Percentiles rank a stretch among this genome's conserved stretches.
These are phyloP conservation scores for Heliocidaris erythrogramma DNA, from an alignment of 35 echinoderm and acorn worm genomes.

Conservation along the genomic window DNA sequence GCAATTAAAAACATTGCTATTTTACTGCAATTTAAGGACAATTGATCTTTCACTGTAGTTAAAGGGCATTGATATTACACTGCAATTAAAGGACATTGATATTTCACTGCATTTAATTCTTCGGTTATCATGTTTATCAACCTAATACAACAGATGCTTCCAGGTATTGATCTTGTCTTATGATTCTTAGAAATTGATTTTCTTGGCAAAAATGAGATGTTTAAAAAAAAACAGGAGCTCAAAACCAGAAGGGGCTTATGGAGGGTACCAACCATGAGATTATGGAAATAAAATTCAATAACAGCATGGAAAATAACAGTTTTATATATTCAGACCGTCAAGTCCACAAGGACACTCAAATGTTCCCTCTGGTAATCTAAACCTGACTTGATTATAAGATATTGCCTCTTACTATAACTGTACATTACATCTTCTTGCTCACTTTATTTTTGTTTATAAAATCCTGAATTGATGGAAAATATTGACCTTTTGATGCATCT, in stretches of 20 bases:
- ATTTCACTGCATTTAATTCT: too few species aligned
- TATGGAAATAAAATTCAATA: constrained; percentile 19
- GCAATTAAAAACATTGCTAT: too few species aligned
- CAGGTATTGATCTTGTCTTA: not conserved
- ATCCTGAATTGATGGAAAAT: not conserved
- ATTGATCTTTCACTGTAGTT: too few species aligned
- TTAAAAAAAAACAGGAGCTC: not conserved
- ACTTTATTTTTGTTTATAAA: not conserved
- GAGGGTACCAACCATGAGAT: not conserved
- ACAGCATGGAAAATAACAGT: not conserved
- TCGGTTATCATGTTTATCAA: not conserved
- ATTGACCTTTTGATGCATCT: not conserved
- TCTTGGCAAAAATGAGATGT: not conserved
- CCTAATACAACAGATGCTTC: not conserved
- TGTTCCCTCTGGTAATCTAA: not conserved
- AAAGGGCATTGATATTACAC: too few species aligned
- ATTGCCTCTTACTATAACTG: not conserved
- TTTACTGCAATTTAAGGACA: too few species aligned
- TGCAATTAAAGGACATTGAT: too few species aligned
- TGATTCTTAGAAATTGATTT: not conserved
- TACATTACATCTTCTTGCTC: too few species aligned
- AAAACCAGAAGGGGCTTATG: not conserved
- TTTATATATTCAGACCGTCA: not conserved
- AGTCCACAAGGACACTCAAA: not conserved
- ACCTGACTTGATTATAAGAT: not conserved